Conservation (phyloP, 2,113 vertebrate genomes). For the Echinops telfairi region DNA sequence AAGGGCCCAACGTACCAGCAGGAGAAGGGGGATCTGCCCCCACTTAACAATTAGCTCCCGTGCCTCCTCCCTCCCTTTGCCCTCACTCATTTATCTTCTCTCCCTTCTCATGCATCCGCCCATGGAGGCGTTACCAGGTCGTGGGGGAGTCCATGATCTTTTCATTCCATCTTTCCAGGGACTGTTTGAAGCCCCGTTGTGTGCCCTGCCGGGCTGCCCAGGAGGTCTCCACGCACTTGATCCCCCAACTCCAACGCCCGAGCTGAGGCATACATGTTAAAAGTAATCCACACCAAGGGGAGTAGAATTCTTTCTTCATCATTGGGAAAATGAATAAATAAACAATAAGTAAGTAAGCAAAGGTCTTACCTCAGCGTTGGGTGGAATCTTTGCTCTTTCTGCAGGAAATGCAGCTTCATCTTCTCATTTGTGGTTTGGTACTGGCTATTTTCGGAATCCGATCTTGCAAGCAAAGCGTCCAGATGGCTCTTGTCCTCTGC, state of each 20-base stretch:
- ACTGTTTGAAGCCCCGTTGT: too few relatives aligned
- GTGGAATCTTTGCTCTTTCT: constrained; percentile 60
- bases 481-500: constrained; percentile 50
- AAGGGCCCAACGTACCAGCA: background rate
- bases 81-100: background rate
- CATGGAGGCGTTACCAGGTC: too few relatives aligned
- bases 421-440: constrained; percentile 74
- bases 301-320: constrained; percentile 72
- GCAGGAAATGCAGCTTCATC: constrained; percentile 64
- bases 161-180: too few relatives aligned
- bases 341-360: constrained; percentile 2
- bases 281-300: constrained; percentile 70
- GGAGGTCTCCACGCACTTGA: background rate
- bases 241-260: background rate
- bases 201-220: background rate
- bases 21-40: background rate
- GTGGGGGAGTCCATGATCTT: too few relatives aligned
- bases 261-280: constrained; percentile 63
- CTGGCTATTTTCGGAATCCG: constrained; percentile 37
- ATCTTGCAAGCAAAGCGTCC: constrained; percentile 49
- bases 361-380: constrained; percentile 69
- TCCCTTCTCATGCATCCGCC: background rate
- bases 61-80: background rate
- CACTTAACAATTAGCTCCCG: background rate
- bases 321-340: background rate